A percentile compares a stretch with the other conserved stretches of the same genome.
phyloP scores from a whole-genome alignment of 2,888 invertebrate species.

The Chironomus tentans region DNA sequence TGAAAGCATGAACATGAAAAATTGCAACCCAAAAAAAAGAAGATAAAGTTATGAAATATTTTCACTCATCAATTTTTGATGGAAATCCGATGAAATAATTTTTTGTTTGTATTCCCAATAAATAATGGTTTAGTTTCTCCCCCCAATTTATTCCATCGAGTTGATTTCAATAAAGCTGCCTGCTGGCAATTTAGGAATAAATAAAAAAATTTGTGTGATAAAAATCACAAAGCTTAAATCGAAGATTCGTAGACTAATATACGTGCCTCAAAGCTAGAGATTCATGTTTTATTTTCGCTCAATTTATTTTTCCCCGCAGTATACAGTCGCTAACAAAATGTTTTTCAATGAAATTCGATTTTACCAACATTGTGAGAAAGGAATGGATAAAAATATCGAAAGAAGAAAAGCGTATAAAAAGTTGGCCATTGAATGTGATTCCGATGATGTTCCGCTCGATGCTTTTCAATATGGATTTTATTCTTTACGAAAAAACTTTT shows the following conservation, averaged over 20 bases:
- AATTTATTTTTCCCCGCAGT: background rate
- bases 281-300: slow-evolving; percentile 10
- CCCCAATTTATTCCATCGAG: too few species aligned
- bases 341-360: slow-evolving; percentile 8
- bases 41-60: slow-evolving; percentile 6
- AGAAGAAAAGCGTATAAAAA: background rate
- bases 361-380: background rate
- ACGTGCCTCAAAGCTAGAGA: slow-evolving; percentile 1
- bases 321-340: background rate
- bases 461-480: background rate
- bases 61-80: background rate
- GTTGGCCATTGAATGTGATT: slow-evolving; percentile 2
- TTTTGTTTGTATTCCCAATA: background rate
- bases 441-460: background rate
- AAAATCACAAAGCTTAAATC: background rate
- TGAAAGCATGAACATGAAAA: background rate
- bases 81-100: background rate
- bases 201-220: background rate
- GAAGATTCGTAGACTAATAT: background rate
- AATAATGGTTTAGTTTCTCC: too few species aligned
- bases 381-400: background rate
- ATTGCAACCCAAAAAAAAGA: background rate
- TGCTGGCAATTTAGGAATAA: background rate
- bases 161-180: background rate
- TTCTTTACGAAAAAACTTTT: background rate